phyloP scores from a whole-genome alignment of 2,797 vertebrate genomes.

The Poecilia velifera region DNA sequence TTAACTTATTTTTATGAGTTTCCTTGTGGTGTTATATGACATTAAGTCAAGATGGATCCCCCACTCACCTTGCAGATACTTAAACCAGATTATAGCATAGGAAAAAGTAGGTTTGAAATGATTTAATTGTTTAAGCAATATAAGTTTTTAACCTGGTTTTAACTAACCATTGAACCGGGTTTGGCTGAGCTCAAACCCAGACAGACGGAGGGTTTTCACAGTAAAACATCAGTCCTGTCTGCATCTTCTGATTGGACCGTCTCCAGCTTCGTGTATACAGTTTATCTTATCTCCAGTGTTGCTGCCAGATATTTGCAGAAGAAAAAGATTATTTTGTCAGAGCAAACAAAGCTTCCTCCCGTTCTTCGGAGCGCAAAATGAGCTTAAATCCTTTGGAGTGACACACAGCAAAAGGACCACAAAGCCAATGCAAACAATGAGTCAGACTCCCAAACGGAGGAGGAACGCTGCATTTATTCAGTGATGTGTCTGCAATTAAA shows the following conservation, averaged over 20 bases:
- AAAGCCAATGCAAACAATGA: slow-evolving; percentile 31
- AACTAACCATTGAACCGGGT: not conserved
- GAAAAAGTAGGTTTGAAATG: not conserved
- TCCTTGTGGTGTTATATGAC: not conserved
- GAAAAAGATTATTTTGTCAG: slow-evolving; percentile 15
- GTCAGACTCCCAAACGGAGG: slow-evolving; percentile 13
- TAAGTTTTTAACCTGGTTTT: not conserved
- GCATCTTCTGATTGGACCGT: slow-evolving; percentile 5
- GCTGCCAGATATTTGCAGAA: slow-evolving; percentile 10
- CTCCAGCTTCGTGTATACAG: not conserved
- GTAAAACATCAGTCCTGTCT: not conserved
- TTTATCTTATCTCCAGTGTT: slow-evolving; percentile 5
- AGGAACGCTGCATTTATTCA: slow-evolving; percentile 21
- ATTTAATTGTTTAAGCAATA: not conserved
- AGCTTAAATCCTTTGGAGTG: slow-evolving; percentile 12
- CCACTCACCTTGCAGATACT: not conserved
- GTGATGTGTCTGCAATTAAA: slow-evolving; percentile 5
- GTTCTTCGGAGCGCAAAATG: not conserved
- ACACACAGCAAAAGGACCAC: slow-evolving; percentile 10
- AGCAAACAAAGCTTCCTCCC: not conserved
- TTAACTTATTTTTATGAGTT: not conserved
- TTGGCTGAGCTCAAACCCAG: not conserved
- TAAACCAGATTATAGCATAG: not conserved
- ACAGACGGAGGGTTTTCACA: slow-evolving; percentile 2
- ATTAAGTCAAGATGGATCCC: not conserved